A percentile compares a stretch with the other conserved stretches of the same genome.
Evolutionary conservation across 2,888 invertebrate genomes (phyloP).

Genomic region (Ernsta delagoae): DNA sequence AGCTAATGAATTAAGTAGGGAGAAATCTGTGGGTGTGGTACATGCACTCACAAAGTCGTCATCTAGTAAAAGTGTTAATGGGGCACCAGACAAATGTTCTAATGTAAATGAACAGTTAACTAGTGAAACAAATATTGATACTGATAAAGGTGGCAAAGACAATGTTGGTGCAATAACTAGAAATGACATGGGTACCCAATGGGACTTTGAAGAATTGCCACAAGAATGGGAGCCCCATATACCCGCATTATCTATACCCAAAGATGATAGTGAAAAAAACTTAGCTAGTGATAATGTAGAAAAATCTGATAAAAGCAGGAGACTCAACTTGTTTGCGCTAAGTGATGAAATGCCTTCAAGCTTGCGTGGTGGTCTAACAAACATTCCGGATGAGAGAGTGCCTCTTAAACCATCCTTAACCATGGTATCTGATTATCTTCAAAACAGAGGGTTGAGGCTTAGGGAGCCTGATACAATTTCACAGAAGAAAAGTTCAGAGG

Average conservation of each 20-base stretch:
- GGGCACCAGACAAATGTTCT: constrained; percentile 41
- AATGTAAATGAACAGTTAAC: constrained; percentile 41
- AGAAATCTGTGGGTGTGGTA: constrained; percentile 58
- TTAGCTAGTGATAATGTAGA: constrained; percentile 49
- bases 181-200: constrained; percentile 74
- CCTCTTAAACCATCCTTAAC: constrained; percentile 62
- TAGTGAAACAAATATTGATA: constrained; percentile 42
- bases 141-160: constrained; percentile 40
- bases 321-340: constrained; percentile 70
- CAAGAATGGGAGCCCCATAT: constrained; percentile 65
- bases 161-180: constrained; percentile 45
- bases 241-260: constrained; percentile 59
- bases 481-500: constrained; percentile 56
- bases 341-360: constrained; percentile 78
- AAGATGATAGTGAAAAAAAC: constrained; percentile 59
- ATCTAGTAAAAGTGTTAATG: constrained; percentile 44
- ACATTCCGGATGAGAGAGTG: constrained; percentile 48
- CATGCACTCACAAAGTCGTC: constrained; percentile 53
- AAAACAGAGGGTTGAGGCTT: constrained; percentile 67
- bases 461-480: constrained; percentile 54
- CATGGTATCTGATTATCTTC: constrained; percentile 72
- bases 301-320: constrained; percentile 60
- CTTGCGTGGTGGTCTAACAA: constrained; percentile 58
- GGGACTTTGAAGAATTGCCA: constrained; percentile 61
- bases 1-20: constrained; percentile 75